Evolutionary conservation across 2,888 invertebrate species (phyloP), one percentile per base, ranked within the genome.

Genomic region (Argyresthia goedartella): DNA sequence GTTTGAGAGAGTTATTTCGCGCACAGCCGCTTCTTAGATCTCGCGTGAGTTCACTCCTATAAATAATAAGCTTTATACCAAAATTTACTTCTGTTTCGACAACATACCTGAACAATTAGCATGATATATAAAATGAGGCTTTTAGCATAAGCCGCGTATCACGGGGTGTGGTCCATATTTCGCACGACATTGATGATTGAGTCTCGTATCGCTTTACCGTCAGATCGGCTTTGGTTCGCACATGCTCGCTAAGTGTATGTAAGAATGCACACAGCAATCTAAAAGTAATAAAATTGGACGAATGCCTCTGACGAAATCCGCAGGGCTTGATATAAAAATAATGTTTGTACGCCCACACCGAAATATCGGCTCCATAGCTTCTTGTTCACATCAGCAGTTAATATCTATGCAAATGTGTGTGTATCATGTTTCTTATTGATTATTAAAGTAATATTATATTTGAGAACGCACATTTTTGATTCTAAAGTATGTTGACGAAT

Each of bases 161-260:
- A 54, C 43, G 56, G 63, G 64, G 74, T 76, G 79, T 76, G 79
- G 78, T 79, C 76, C 60, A 58, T 64, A 66, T 73, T 80, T 77
- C 71, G 76, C 76, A 73, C 61, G 59, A 56, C 53, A 62, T 64
- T 66, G 73, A 69, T 67, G 69, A 76, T 71, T 62, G 63, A 56
- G 54, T 59, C 63, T 67, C 64, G 57, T 67, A 73, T 59, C n/a
- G 61, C 64, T 73, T 77, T 69, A 72, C 64, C 62, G 64, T 62
- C 57, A 44, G 60, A 64, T 63, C 65, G 63, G 55, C 51, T 71
- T 76, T 33, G 15, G 44, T 54, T 77, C 71, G 70, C 76, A 67
- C 67, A 66, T 67, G 69, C 67, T 60, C 62, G 81, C 74, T 81
- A 81, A 82, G 76, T 81, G 75, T 70, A 59, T 58, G 56, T 66